Evolutionary conservation across 2,113 vertebrate species (phyloP).

Genomic region (Noctilio leporinus): DNA sequence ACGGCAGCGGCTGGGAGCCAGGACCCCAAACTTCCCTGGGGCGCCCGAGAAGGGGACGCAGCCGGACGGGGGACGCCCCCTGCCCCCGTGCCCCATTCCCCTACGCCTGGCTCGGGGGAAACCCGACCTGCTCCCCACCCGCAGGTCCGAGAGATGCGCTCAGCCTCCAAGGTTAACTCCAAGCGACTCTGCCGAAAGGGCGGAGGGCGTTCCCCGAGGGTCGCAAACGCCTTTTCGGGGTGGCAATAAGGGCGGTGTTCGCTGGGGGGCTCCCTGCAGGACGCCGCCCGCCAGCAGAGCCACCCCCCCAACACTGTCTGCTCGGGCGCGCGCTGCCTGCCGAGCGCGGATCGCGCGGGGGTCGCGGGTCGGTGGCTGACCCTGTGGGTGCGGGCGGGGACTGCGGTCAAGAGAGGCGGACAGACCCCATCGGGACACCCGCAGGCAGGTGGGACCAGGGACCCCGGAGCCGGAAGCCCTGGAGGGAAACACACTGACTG

Average conservation of each 20-base stretch:
- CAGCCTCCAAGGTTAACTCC: background rate
- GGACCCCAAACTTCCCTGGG: background rate
- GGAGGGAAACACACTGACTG: background rate
- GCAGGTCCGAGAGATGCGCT: accelerated
- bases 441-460: accelerated
- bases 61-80: background rate
- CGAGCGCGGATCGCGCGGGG: accelerated
- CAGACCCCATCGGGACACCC: background rate
- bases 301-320: background rate
- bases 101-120: background rate
- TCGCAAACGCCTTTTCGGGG: background rate
- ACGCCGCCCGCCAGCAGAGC: too few relatives aligned
- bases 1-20: background rate
- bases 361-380: background rate
- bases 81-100: background rate
- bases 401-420: accelerated
- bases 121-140: background rate
- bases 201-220: background rate
- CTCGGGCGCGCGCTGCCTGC: background rate
- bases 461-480: background rate
- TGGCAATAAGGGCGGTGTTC: background rate
- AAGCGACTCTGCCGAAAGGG: accelerated
- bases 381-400: background rate
- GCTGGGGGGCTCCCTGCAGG: background rate
- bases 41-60: background rate